Base-by-base conservation (phyloP, 2,888 invertebrate species). In the Dinocampus coccinellae region DNA sequence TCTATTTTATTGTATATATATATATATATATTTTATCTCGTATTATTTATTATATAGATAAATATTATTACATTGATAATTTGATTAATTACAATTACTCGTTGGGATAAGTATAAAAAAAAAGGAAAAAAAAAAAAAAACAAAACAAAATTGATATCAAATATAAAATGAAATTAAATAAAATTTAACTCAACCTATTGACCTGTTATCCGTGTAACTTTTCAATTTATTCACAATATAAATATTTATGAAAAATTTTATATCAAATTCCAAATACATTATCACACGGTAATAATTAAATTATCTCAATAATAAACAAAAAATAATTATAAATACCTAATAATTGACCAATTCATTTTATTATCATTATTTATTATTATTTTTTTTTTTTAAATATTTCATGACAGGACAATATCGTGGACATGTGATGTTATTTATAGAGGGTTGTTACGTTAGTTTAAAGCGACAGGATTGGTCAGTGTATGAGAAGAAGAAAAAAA, bases 351-450 rank as follows among this genome's bases (percentile, higher is more conserved):
- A n/a, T n/a, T n/a, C n/a, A n/a, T n/a, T n/a, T n/a, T n/a, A 29
- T 29, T 29, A 29, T 29, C 29, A 29, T 29, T 29, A 4, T 29
- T 3, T 29, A 60, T 52, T 29, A 36, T 29, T 39, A 63, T 61
- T 6, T 53, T 29, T 24, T 26, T 62, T 26, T 11, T 26, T 24
- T 13, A 16, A 33, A 26, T 77, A 76, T 77, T 77, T 80, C 79
- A 79, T 78, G 82, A 80, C 82, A 82, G 83, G 82, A 83, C 84
- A 83, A 84, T 84, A 80, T 29, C 29, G 7, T 29, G 29, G 29
- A 29, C 29, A 29, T 29, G 7, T 29, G 3, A 3, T 80, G 81
- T 83, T 84, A 84, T 85, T 84, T 83, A 85, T 82, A n/a, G 83
- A 83, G 77, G 77, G 36, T 69, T 74, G 29, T n/a, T 47, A 62